phyloP scores from a whole-genome alignment of 2,888 invertebrate species.

The Oscheius sp. region DNA sequence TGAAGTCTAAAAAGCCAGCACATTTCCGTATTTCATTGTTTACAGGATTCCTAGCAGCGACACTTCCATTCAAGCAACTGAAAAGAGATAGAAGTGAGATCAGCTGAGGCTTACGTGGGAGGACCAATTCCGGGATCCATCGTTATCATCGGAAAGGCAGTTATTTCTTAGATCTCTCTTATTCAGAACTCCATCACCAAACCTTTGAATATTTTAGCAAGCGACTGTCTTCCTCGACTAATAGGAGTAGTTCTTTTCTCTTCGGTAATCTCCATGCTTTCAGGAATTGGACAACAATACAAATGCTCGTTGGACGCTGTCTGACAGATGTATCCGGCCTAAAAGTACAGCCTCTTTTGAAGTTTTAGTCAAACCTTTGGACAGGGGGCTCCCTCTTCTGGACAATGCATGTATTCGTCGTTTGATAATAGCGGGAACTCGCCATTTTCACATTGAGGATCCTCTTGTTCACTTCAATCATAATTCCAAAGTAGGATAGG shows the following conservation, averaged over 20 bases:
- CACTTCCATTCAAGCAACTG: slow-evolving; percentile 38
- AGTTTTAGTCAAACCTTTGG: slow-evolving; percentile 19
- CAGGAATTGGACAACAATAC: slow-evolving; percentile 28
- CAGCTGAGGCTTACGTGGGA: not conserved
- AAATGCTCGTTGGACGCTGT: not conserved
- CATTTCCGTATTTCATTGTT: slow-evolving; percentile 40
- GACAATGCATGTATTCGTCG: slow-evolving; percentile 39
- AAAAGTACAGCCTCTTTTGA: not conserved
- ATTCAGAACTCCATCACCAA: not conserved
- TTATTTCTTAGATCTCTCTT: not conserved
- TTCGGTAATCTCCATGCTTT: not conserved
- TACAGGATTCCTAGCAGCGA: slow-evolving; percentile 32
- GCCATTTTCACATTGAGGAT: slow-evolving; percentile 36
- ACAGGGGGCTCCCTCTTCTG: slow-evolving; percentile 43
- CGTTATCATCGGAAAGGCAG: not conserved
- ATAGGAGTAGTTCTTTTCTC: not conserved
- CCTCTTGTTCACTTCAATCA: not conserved
- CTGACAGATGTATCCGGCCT: slow-evolving; percentile 47
- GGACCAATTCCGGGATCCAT: slow-evolving; percentile 5
- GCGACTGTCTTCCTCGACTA: slow-evolving; percentile 8
- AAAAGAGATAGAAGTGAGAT: not conserved
- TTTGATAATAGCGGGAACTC: slow-evolving; percentile 34
- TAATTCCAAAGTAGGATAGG: not conserved
- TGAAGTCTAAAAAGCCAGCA: slow-evolving; percentile 41
- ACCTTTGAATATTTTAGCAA: slow-evolving; percentile 19